These are phyloP conservation scores for Nyctereutes procyonoides DNA, from an alignment of 2,113 vertebrate genomes.

Conservation along the genomic window DNA sequence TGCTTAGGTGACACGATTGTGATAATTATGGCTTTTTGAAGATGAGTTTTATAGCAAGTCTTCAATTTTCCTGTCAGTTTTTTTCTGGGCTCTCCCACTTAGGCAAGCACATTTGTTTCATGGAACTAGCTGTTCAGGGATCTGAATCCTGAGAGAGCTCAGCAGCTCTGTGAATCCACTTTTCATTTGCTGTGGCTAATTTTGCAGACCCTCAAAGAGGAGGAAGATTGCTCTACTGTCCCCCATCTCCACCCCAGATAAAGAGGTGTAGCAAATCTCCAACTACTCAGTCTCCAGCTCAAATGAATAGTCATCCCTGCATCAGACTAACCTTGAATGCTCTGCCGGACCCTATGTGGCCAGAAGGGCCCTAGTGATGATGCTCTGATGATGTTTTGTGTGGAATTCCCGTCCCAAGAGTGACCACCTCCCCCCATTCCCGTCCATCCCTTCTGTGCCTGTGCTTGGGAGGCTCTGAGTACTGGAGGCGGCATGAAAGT, in stretches of 20 bases:
- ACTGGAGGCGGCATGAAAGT: background rate
- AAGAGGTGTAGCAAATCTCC: background rate
- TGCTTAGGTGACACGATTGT: constrained; percentile 56
- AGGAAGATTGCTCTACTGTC: background rate
- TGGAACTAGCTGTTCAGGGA: background rate
- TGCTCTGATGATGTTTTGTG: background rate
- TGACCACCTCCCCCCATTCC: accelerated
- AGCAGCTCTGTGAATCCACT: background rate
- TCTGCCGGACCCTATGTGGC: accelerated
- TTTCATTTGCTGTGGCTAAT: background rate
- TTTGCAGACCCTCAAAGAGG: background rate
- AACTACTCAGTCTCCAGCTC: background rate
- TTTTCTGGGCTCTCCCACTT: constrained; percentile 41
- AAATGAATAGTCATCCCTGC: background rate
- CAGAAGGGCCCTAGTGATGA: background rate
- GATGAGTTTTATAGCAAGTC: constrained; percentile 71
- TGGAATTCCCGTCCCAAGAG: background rate
- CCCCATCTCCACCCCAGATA: background rate
- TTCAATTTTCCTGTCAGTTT: constrained; percentile 73
- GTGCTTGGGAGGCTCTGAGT: background rate
- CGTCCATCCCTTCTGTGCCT: accelerated
- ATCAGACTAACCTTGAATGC: background rate
- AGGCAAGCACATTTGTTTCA: constrained; percentile 31
- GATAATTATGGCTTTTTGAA: constrained; percentile 73
- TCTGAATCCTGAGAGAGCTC: background rate